Evolutionary conservation across 2,113 vertebrate genomes (phyloP), one percentile per base, ranked within the genome.

Genomic region (Opisthocomus hoazin): DNA sequence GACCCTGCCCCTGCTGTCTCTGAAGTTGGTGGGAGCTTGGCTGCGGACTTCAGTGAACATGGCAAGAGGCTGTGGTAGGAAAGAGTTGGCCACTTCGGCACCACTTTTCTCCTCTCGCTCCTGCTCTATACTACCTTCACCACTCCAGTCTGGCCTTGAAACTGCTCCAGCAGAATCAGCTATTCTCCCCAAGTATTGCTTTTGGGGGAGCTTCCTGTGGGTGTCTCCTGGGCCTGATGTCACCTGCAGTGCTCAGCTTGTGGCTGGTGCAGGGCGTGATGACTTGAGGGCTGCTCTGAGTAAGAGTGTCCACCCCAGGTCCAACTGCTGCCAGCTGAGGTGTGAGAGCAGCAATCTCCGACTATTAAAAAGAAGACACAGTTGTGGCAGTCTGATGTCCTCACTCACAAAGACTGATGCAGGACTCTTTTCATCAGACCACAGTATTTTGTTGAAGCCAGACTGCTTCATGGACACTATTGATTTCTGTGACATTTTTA

Each of bases 171-270:
- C 20, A 37, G 43, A 68, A 57, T 7, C 61, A 75, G 22, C 18
- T 11, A 1, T 18, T 73, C 5, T 22, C 9, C 56, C 26, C 37
- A 41, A 2, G 20, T 29, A 7, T 12, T 0, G 1, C 10, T 26
- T 65, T 34, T 37, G 10, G 18, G 37, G 50, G 20, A 45, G 39
- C 9, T 65, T 24, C 11, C 21, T 21, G 15, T 10, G 30, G 19
- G 15, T 53, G 19, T 37, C 37, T 32, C 11, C 36, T 66, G 46
- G 46, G 11, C 32, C 32, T n/a, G 27, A 7, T 45, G 68, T 20
- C 66, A 82, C 61, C 41, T 56, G 23, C 36, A 9, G 36, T 45
- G 24, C 39, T 66, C 60, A 63, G 26, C 48, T 37, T 17, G 39
- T 5, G 22, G 34, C 45, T 71, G 43, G 20, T 30, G 51, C 64